A percentile compares a stretch with the other conserved stretches of the same genome.
phyloP scores from a whole-genome alignment of 2,888 invertebrate genomes.

The Cephus nigrinus region DNA sequence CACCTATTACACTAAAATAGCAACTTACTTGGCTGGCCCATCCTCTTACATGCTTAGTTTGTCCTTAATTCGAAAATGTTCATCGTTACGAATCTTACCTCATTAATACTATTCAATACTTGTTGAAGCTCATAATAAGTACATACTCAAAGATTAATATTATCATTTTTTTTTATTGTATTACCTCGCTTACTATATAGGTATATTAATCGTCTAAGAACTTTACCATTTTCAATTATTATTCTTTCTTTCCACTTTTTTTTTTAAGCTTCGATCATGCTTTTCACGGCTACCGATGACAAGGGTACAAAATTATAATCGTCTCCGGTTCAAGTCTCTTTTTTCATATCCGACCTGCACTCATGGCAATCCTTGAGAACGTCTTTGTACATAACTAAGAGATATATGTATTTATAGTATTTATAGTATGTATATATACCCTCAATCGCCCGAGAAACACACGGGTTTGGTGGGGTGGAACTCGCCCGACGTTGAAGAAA shows the following conservation, averaged over 20 bases:
- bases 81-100: constrained; percentile 30
- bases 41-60: constrained; percentile 14
- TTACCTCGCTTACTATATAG: constrained; percentile 32
- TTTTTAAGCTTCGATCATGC: constrained; percentile 21
- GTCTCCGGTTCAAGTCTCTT: constrained; percentile 37
- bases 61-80: constrained; percentile 18
- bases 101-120: constrained; percentile 63
- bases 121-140: constrained; percentile 65
- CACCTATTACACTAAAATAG: constrained; percentile 9
- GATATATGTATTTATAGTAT: constrained; percentile 10
- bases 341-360: constrained; percentile 18
- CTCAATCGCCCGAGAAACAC: constrained; percentile 29
- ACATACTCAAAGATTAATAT: constrained; percentile 58
- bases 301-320: constrained; percentile 57
- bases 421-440: constrained; percentile 22
- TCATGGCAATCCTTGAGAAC: constrained; percentile 23
- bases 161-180: constrained; percentile 47
- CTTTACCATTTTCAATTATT: neutral
- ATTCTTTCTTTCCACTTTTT: constrained; percentile 12
- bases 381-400: constrained; percentile 44
- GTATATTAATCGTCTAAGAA: neutral
- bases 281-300: constrained; percentile 33
- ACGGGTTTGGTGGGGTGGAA: constrained; percentile 21
- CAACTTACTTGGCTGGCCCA: constrained; percentile 10
- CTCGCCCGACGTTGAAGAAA: constrained; percentile 24